These are phyloP conservation scores for Stigmatopora argus DNA, from an alignment of 2,113 vertebrate species.

Conservation along the genomic window DNA sequence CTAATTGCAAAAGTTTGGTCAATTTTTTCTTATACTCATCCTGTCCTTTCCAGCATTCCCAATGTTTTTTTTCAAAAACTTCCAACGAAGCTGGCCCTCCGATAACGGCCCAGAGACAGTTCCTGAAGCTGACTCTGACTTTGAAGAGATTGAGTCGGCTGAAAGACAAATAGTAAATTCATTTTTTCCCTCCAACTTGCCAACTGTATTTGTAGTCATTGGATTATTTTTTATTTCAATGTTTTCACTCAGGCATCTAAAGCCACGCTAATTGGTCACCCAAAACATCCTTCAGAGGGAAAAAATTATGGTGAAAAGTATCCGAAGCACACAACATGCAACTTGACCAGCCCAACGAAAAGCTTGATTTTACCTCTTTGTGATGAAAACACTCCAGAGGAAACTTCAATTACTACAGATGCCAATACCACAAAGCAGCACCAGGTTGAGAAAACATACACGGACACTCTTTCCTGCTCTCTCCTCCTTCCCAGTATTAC, in stretches of 20 bases:
- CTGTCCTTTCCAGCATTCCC: conserved; percentile 56
- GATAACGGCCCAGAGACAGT: conserved; percentile 32
- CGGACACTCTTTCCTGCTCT: background rate
- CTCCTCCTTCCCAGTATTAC: background rate
- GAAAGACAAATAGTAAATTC: conserved; percentile 37
- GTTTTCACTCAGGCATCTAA: conserved; percentile 19
- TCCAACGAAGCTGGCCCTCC: conserved; percentile 23
- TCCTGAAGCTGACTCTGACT: conserved; percentile 56
- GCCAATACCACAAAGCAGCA: conserved; percentile 1
- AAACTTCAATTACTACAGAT: background rate
- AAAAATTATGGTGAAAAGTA: conserved; percentile 6
- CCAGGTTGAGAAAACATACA: conserved; percentile 28
- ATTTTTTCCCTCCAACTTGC: background rate
- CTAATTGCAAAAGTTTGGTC: background rate
- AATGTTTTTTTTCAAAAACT: conserved; percentile 57
- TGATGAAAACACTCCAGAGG: conserved; percentile 54
- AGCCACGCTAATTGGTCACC: background rate
- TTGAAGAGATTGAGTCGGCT: conserved; percentile 50
- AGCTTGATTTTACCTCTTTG: conserved; percentile 43
- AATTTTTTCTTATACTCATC: background rate
- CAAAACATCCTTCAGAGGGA: conserved; percentile 16
- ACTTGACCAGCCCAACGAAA: conserved; percentile 40
- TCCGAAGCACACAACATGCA: background rate
- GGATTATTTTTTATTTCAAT: background rate
- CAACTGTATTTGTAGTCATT: background rate